Percentiles rank a stretch among this genome's conserved stretches.
These are phyloP conservation scores for Actinernus sp. DNA, from an alignment of 92 coral and sea anemone genomes.

Conservation along the genomic window DNA sequence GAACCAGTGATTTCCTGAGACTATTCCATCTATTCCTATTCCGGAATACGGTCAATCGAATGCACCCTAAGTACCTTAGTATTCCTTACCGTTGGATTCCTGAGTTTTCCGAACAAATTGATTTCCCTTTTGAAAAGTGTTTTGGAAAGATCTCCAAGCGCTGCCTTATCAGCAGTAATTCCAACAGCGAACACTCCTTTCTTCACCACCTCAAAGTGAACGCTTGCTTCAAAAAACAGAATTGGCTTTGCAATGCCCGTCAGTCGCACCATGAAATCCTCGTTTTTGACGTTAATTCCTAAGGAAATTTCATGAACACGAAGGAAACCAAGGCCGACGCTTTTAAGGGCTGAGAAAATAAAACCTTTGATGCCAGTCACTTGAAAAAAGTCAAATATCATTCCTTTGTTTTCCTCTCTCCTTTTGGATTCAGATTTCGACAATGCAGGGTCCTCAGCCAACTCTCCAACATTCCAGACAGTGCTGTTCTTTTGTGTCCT, in stretches of 20 bases:
- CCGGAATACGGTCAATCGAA: too few relatives aligned
- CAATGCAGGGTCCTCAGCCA: too few relatives aligned
- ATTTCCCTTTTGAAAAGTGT: constrained; percentile 53
- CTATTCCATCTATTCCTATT: too few relatives aligned
- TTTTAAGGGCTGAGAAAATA: constrained; percentile 22
- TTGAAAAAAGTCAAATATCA: constrained; percentile 5
- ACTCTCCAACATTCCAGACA: too few relatives aligned
- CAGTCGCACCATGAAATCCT: constrained; percentile 39
- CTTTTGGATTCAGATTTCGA: neutral
- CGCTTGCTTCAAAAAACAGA: constrained; percentile 26
- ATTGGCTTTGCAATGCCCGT: constrained; percentile 55
- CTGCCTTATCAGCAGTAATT: constrained; percentile 59
- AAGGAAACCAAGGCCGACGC: constrained; percentile 41
- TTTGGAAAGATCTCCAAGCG: constrained; percentile 36
- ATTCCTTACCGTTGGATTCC: constrained; percentile 46
- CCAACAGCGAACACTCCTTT: constrained; percentile 66
- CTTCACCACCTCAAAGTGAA: constrained; percentile 54
- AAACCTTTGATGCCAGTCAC: constrained; percentile 18
- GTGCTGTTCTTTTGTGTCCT: too few relatives aligned
- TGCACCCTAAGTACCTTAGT: too few relatives aligned
- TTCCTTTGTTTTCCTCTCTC: neutral
- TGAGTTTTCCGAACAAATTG: constrained; percentile 45
- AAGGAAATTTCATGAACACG: constrained; percentile 32
- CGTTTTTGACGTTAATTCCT: constrained; percentile 29
- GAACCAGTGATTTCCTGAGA: too few relatives aligned